Conservation (phyloP, 2,888 invertebrate species). For the Pherbina coryleti region DNA sequence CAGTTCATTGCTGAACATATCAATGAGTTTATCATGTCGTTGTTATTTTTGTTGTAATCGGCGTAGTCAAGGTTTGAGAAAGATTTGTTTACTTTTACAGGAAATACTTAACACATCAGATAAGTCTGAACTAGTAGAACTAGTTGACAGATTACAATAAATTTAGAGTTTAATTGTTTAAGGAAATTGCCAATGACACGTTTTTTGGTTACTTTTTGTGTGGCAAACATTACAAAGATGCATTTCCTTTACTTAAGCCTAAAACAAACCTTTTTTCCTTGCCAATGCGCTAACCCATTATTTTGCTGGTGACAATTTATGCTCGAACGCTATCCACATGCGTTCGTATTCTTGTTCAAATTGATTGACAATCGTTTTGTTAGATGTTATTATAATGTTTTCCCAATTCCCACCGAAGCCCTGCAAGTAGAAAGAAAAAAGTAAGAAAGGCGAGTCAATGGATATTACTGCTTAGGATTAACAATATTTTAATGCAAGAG, state of each 20-base stretch:
- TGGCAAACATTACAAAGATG: neutral
- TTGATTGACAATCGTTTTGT: constrained; percentile 45
- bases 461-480: neutral
- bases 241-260: neutral
- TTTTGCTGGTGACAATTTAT: constrained; percentile 28
- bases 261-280: constrained; percentile 7
- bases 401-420: constrained; percentile 66
- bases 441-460: neutral
- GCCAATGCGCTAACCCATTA: neutral
- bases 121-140: neutral
- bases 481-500: neutral
- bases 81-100: neutral
- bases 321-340: constrained; percentile 61
- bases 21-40: neutral
- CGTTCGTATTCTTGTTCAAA: constrained; percentile 62
- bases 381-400: constrained; percentile 60
- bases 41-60: neutral
- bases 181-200: constrained; percentile 18
- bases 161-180: constrained; percentile 21
- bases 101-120: neutral
- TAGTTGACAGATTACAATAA: constrained; percentile 24
- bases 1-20: neutral
- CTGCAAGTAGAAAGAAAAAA: constrained; percentile 44
- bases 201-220: neutral
- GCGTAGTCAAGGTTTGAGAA: neutral